These are phyloP conservation scores for Macrotrachela quadricornifera DNA, from an alignment of 1,140 invertebrate species.

Conservation along the genomic window DNA sequence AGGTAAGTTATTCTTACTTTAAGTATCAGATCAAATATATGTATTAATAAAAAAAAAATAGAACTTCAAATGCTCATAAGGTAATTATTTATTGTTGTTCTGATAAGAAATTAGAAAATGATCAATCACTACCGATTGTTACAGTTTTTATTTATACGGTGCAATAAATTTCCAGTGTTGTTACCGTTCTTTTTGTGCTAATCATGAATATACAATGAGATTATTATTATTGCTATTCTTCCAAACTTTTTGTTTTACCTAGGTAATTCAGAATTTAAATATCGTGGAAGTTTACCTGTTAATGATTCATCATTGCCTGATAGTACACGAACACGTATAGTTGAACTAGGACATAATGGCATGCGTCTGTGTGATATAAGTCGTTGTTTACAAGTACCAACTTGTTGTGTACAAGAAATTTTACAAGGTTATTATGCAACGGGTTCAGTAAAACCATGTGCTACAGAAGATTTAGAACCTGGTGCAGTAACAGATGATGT, in stretches of 20 bases:
- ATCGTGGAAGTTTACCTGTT: slow-evolving; percentile 70
- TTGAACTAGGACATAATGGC: slow-evolving; percentile 69
- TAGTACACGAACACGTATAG: slow-evolving; percentile 56
- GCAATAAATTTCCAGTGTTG: no score
- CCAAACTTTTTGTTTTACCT: background rate
- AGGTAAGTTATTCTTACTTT: no score
- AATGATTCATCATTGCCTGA: slow-evolving; percentile 66
- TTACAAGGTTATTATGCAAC: slow-evolving; percentile 38
- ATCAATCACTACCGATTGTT: no score
- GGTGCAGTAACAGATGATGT: slow-evolving; percentile 67
- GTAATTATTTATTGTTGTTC: no score
- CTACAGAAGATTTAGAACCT: slow-evolving; percentile 5
- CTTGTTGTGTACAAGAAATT: slow-evolving; percentile 88
- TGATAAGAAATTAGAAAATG: no score
- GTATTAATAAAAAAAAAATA: no score
- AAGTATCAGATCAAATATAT: no score
- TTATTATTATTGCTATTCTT: no score
- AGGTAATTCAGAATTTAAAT: slow-evolving; percentile 59
- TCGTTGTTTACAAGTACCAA: slow-evolving; percentile 66
- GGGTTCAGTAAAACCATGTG: slow-evolving; percentile 3
- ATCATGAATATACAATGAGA: no score
- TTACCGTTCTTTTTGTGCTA: no score
- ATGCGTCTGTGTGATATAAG: slow-evolving; percentile 82
- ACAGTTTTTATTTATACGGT: no score
- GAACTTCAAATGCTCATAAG: no score